Evolutionary conservation across 1,140 invertebrate genomes (phyloP), one percentile per base, ranked within the genome.

Genomic region (Anastrepha ludens): DNA sequence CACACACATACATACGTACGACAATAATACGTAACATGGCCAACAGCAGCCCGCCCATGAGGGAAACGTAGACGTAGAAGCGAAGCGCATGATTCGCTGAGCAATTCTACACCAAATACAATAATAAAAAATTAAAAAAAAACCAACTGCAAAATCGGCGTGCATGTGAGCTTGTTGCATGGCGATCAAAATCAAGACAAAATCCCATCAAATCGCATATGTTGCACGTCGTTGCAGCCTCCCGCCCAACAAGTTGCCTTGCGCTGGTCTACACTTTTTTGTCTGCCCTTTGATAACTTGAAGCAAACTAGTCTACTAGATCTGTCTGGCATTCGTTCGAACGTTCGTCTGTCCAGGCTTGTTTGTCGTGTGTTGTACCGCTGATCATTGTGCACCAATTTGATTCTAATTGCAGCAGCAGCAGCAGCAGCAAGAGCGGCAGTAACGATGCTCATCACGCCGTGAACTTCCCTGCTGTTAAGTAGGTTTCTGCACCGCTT

Each of bases 401-500:
- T 90, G 89, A 91, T 91, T 92, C 90, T 91, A 92, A 92, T 92
- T 91, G 91, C 90, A 87, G 87, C 85, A 86, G 85, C 59, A 41
- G 55, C 85, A 81, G 74, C 44, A 20, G 47, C 74, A 11, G 74
- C 74, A 81, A 29, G 47, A 81, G 47, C 74, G 47, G 47, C 41
- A 81, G 74, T 81, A 55, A 81, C 47, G 74, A 29, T 81, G 74
- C 74, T 55, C 74, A 58, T 81, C 74, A 81, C 74, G 74, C 74
- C 74, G 74, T 81, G 74, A 81, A 81, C 74, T 81, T 81, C 74
- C 74, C 74, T 81, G 74, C 74, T 81, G 74, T 81, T 81, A 81
- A n/a, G 44, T 55, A 15, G 67, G 47, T 20, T 58, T 3, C 47
- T 55, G 15, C 8, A 6, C 47, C 9, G 47, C 67, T 47, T 44